Conservation (phyloP, 1,140 invertebrate species). For the Drosophila ohnishii region DNA sequence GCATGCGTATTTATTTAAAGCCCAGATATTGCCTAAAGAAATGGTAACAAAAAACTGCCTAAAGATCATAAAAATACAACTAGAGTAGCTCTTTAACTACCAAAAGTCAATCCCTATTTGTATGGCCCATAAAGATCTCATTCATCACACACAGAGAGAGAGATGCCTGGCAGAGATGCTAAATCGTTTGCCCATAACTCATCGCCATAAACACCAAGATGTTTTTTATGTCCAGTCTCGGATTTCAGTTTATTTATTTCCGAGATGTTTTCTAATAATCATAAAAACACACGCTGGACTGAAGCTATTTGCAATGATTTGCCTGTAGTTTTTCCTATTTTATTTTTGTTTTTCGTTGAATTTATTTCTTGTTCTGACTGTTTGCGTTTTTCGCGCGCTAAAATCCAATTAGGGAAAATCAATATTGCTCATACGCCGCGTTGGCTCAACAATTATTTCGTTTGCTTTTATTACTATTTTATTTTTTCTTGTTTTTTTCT, state of each 20-base stretch:
- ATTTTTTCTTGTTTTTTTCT: not conserved
- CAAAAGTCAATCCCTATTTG: not conserved
- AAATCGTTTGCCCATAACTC: slow-evolving; percentile 26
- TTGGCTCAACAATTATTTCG: slow-evolving; percentile 66
- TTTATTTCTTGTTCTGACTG: slow-evolving; percentile 23
- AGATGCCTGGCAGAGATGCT: not conserved
- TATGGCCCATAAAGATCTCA: slow-evolving; percentile 11
- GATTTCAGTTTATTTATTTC: slow-evolving; percentile 46
- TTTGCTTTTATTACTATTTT: slow-evolving; percentile 23
- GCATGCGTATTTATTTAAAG: not conserved
- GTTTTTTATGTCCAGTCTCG: slow-evolving; percentile 32
- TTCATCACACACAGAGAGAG: slow-evolving; percentile 3
- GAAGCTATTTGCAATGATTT: slow-evolving; percentile 35
- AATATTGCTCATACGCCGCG: slow-evolving; percentile 76
- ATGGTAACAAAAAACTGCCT: no score
- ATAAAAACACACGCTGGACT: slow-evolving; percentile 32
- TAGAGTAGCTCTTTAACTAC: slow-evolving; percentile 2
- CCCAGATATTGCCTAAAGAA: not conserved
- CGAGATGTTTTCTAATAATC: slow-evolving; percentile 50
- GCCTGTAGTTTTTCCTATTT: slow-evolving; percentile 10
- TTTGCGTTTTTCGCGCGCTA: slow-evolving; percentile 53
- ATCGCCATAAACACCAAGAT: slow-evolving; percentile 37
- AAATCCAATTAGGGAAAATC: slow-evolving; percentile 79
- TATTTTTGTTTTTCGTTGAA: slow-evolving; percentile 23
- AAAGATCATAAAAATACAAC: not conserved